Conservation (phyloP, 2,797 vertebrate species). For the Pristis pectinata region DNA sequence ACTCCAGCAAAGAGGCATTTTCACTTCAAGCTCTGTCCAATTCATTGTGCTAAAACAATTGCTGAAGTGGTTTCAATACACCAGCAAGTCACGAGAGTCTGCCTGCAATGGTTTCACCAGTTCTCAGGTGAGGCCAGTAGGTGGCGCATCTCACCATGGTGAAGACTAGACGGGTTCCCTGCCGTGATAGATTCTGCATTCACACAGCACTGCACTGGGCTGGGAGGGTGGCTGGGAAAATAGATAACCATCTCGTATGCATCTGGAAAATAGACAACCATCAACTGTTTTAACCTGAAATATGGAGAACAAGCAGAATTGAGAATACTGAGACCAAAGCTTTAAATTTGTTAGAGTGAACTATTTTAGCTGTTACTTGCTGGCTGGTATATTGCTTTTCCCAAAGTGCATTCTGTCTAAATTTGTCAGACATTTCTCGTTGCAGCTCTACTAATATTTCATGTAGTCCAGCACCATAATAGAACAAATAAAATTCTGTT, state of each 20-base stretch:
- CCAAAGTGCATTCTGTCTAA: background rate
- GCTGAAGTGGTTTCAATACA: background rate
- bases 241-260: background rate
- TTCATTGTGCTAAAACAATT: background rate
- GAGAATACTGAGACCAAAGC: background rate
- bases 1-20: background rate
- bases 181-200: background rate
- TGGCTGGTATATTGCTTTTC: background rate
- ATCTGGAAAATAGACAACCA: background rate
- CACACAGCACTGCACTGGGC: too few species aligned
- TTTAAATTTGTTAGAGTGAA: background rate
- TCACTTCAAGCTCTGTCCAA: background rate
- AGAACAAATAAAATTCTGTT: too few species aligned
- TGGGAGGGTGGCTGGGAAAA: background rate
- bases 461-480: background rate
- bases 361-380: background rate
- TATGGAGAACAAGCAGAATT: background rate
- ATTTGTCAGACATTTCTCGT: background rate
- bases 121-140: background rate
- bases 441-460: background rate
- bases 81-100: background rate
- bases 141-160: slow-evolving; percentile 32
- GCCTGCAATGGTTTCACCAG: background rate
- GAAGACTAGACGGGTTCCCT: background rate
- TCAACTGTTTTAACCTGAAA: background rate